Percentiles rank a stretch among this genome's conserved stretches.
Conservation (phyloP, 2,113 vertebrate species). For the Heliornis fulica region DNA sequence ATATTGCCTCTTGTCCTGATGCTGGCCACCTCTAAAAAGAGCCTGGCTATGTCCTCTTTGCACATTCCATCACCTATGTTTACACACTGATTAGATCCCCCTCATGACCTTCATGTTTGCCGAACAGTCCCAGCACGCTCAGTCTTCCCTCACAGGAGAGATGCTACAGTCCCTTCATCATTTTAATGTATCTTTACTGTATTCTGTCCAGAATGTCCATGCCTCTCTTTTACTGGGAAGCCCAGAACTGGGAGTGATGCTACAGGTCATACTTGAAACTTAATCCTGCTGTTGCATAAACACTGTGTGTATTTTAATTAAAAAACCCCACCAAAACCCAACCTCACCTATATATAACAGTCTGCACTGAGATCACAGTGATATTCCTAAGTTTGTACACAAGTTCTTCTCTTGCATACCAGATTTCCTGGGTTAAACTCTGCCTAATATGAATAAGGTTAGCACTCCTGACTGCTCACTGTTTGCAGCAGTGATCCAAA, state of each 20-base stretch:
- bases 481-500: neutral
- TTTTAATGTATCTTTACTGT: neutral
- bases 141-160: neutral
- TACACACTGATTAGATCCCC: neutral
- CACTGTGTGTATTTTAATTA: neutral
- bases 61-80: neutral
- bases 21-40: no score
- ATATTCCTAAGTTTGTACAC: neutral
- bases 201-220: neutral
- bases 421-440: neutral
- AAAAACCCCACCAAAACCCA: neutral
- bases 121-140: neutral
- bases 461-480: neutral
- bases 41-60: no score
- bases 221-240: neutral
- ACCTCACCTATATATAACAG: neutral
- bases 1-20: no score
- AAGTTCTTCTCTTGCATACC: neutral
- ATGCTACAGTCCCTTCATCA: neutral
- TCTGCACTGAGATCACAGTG: neutral
- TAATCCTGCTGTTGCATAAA: conserved; percentile 17
- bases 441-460: neutral
- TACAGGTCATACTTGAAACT: neutral
- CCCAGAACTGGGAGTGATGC: neutral
- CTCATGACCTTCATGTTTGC: neutral